A percentile compares a stretch with the other conserved stretches of the same genome.
These are phyloP conservation scores for Saxicola maurus DNA, from an alignment of 2,797 vertebrate species.

Conservation along the genomic window DNA sequence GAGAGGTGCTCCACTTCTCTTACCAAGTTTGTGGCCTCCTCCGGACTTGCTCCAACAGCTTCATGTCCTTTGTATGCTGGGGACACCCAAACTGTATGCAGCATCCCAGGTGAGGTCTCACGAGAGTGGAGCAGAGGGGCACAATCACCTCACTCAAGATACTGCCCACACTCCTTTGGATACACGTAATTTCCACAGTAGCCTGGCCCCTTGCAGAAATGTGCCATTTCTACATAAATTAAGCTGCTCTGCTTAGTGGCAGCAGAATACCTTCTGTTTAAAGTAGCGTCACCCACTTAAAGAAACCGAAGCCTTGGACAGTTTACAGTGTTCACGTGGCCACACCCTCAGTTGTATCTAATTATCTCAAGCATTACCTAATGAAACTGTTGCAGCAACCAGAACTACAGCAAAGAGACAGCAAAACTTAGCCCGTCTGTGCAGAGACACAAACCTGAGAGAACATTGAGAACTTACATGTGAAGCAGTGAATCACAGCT, in stretches of 20 bases:
- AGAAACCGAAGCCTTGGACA: neutral
- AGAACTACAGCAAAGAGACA: neutral
- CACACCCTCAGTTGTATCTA: neutral
- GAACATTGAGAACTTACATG: rapidly evolving
- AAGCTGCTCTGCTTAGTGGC: neutral
- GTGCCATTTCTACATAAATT: neutral
- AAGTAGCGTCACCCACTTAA: neutral
- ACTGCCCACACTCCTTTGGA: neutral
- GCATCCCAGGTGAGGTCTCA: neutral
- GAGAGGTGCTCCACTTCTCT: neutral
- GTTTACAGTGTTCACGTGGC: neutral
- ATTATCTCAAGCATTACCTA: constrained; percentile 22
- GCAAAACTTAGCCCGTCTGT: neutral
- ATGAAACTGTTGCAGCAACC: constrained; percentile 20
- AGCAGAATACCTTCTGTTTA: neutral
- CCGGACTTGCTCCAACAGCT: neutral
- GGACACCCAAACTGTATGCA: neutral
- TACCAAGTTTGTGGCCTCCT: neutral
- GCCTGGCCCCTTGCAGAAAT: neutral
- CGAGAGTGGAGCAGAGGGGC: rapidly evolving
- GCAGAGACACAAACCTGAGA: neutral
- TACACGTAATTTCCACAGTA: rapidly evolving
- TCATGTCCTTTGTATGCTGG: rapidly evolving
- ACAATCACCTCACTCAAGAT: neutral
- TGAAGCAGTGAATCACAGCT: neutral